Evolutionary conservation across 2,113 vertebrate species (phyloP).

Genomic region (Oryctolagus cuniculus): DNA sequence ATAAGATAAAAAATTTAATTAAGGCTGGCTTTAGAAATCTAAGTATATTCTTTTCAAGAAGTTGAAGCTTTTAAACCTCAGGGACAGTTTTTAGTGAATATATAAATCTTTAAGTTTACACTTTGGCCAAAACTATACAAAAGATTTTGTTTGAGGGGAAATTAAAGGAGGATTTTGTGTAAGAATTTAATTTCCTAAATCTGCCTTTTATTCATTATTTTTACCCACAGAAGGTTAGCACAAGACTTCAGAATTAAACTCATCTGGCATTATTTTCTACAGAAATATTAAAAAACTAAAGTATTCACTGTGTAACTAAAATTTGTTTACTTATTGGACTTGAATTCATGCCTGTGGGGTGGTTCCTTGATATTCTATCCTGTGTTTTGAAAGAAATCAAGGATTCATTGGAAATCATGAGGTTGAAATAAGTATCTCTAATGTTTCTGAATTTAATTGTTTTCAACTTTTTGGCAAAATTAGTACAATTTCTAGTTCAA

Average conservation of each 20-base stretch:
- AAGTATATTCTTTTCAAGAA: not conserved
- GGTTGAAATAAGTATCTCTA: not conserved
- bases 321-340: not conserved
- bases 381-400: not conserved
- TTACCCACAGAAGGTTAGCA: not conserved
- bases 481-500: not conserved
- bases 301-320: conserved; percentile 32
- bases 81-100: conserved; percentile 28
- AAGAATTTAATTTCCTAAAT: conserved; percentile 76
- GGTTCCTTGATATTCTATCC: not conserved
- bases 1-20: conserved; percentile 38
- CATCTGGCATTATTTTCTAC: conserved; percentile 63
- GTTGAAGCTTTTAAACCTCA: conserved; percentile 58
- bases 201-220: conserved; percentile 45
- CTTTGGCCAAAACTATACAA: conserved; percentile 46
- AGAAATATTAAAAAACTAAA: conserved; percentile 43
- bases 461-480: conserved; percentile 24
- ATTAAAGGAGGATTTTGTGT: conserved; percentile 67
- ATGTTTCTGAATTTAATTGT: not conserved
- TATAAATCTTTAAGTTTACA: conserved; percentile 50
- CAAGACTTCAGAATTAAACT: conserved; percentile 49
- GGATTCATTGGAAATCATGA: not conserved
- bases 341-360: not conserved
- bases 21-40: conserved; percentile 3
- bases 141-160: conserved; percentile 58